Percentiles rank a stretch among this genome's conserved stretches.
These are phyloP conservation scores for Drosophila neotestacea DNA, from an alignment of 2,888 invertebrate genomes.

Conservation along the genomic window DNA sequence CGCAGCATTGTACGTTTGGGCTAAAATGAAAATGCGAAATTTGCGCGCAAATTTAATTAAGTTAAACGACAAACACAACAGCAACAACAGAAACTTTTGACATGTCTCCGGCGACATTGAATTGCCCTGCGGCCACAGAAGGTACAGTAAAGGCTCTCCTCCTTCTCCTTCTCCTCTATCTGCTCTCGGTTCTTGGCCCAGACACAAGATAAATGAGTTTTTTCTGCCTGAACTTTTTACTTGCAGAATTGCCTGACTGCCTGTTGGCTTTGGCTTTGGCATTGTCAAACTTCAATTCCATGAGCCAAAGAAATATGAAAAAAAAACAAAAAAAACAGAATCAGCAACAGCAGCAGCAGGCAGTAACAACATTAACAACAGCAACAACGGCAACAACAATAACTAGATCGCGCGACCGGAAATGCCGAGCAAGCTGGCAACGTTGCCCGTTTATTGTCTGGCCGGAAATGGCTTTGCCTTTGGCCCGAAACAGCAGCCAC, in stretches of 20 bases:
- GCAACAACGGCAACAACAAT: slow-evolving; percentile 39
- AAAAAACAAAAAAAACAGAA: neutral
- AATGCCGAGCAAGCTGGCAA: slow-evolving; percentile 66
- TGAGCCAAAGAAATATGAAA: slow-evolving; percentile 55
- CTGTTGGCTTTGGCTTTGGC: slow-evolving; percentile 62
- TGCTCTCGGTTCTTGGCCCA: slow-evolving; percentile 6
- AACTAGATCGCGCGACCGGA: slow-evolving; percentile 55
- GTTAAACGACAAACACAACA: slow-evolving; percentile 68
- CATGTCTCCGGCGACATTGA: slow-evolving; percentile 68
- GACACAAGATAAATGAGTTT: slow-evolving; percentile 62
- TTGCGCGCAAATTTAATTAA: slow-evolving; percentile 76
- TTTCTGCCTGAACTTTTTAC: slow-evolving; percentile 60
- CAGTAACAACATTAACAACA: slow-evolving; percentile 49
- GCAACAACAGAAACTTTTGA: slow-evolving; percentile 60
- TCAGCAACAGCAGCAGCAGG: slow-evolving; percentile 7
- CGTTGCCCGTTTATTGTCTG: slow-evolving; percentile 74
- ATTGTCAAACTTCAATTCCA: slow-evolving; percentile 66
- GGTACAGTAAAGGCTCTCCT: slow-evolving; percentile 15
- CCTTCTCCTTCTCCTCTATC: neutral
- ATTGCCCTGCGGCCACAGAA: slow-evolving; percentile 56
- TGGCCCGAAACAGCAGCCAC: slow-evolving; percentile 47
- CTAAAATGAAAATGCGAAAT: slow-evolving; percentile 56
- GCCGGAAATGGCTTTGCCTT: slow-evolving; percentile 77
- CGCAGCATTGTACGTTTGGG: slow-evolving; percentile 15
- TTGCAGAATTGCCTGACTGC: slow-evolving; percentile 52